Evolutionary conservation across 2,797 vertebrate genomes (phyloP), one percentile per base, ranked within the genome.

Genomic region (Myiotriccus ornatus): DNA sequence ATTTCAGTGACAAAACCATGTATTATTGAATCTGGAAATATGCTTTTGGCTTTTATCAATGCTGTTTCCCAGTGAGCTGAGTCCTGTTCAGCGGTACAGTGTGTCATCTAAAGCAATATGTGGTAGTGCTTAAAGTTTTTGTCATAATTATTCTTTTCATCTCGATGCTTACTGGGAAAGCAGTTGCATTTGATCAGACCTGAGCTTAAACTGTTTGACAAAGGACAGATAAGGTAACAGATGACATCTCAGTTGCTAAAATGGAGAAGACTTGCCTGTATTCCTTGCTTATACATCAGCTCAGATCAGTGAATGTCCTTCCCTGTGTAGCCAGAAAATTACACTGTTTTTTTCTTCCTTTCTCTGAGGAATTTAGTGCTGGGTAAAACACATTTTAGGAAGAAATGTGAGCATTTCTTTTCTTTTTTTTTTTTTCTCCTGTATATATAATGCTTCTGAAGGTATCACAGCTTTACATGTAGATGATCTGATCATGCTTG

Each of bases 151-250:
- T 63, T 63, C 25, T 87, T 87, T 87, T 79, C n/a, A 44, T 93
- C 55, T 76, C 17, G 0, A 32, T 86, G 46, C 25, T 16, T 86
- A 17, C 50, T 88, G 65, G 41, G 91, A 93, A 91, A n/a, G 10
- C 35, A 62, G 46, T 77, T 81, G 57, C 39, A 12, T 81, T 82
- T 89, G 39, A 52, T 92, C 77, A 90, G 80, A 62, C 56, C 56
- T 77, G 67, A 73, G 82, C 53, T 68, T 86, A 63, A 73, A 77
- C 35, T 69, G 14, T 86, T 86, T 39, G 50, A 62, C 35, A 89
- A 89, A 90, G 74, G 35, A 65, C 46, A 75, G 43, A 50, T 81
- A 80, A 91, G 53, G 56, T 85, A 86, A 63, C 32, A 90, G 57
- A 39, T 56, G 70, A 12, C n/a, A 53, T 67, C 53, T 80, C 35